phyloP scores from a whole-genome alignment of 2,797 vertebrate species.

The Stomatorhinus walkeri region DNA sequence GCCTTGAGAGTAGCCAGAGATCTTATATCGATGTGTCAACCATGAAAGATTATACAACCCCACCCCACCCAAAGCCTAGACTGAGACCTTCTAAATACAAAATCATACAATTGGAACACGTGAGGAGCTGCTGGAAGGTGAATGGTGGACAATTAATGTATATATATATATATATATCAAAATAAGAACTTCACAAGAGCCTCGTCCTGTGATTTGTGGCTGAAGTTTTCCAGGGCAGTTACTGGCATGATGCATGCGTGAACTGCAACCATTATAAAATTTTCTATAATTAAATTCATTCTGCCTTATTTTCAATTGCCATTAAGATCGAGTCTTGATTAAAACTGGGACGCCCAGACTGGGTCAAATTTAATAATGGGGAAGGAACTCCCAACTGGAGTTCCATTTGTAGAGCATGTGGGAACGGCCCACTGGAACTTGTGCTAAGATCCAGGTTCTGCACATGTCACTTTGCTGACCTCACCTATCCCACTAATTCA shows the following conservation, averaged over 20 bases:
- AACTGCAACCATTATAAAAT: not conserved
- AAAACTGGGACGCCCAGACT: not conserved
- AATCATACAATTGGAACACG: not conserved
- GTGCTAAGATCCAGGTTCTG: not conserved
- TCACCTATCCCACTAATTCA: not conserved
- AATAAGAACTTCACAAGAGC: not conserved
- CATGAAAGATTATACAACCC: conserved; percentile 4
- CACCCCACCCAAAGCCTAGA: not conserved
- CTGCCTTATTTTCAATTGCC: not conserved
- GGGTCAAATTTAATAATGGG: not conserved
- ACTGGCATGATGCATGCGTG: not conserved
- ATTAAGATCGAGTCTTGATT: not conserved
- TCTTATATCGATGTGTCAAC: not conserved
- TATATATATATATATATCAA: not conserved
- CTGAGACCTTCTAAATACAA: conserved; percentile 11
- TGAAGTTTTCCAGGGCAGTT: not conserved
- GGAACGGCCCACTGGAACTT: not conserved
- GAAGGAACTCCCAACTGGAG: not conserved
- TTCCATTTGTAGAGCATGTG: not conserved
- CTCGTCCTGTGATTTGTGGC: not conserved
- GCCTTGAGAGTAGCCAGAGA: conserved; percentile 3
- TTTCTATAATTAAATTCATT: not conserved
- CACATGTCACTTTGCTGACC: not conserved
- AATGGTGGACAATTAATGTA: not conserved
- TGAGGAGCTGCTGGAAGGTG: not conserved